Percentiles rank a stretch among this genome's conserved stretches.
These are phyloP conservation scores for Oryzias dopingdopingensis DNA, from an alignment of 2,797 vertebrate genomes.

Conservation along the genomic window DNA sequence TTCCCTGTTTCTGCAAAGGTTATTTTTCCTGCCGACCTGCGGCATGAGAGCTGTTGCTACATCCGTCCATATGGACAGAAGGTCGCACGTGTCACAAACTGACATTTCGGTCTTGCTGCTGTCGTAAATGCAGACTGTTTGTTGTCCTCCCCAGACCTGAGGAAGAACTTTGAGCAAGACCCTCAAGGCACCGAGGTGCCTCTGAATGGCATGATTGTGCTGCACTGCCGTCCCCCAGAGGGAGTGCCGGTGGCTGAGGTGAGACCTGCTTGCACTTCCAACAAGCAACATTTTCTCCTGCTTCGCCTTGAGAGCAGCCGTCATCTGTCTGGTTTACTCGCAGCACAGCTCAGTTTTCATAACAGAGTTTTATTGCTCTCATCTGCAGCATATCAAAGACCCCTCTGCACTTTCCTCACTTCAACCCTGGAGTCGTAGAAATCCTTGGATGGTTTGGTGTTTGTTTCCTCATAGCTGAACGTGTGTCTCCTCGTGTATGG, in stretches of 20 bases:
- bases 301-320: slow-evolving; percentile 42
- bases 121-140: slow-evolving; percentile 43
- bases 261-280: slow-evolving; percentile 64
- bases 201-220: slow-evolving; percentile 94
- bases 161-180: slow-evolving; percentile 99
- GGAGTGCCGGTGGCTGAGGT: slow-evolving; percentile 95
- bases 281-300: slow-evolving; percentile 38
- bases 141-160: slow-evolving; percentile 78
- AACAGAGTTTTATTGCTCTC: slow-evolving; percentile 21
- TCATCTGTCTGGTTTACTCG: slow-evolving; percentile 31
- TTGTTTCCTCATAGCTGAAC: slow-evolving; percentile 31
- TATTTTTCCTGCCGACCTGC: slow-evolving; percentile 5
- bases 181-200: slow-evolving; percentile 95
- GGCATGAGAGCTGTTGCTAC: not conserved
- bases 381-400: slow-evolving; percentile 20
- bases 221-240: slow-evolving; percentile 97
- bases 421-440: slow-evolving; percentile 10
- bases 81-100: slow-evolving; percentile 24
- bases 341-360: slow-evolving; percentile 21
- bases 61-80: slow-evolving; percentile 7
- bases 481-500: slow-evolving; percentile 14
- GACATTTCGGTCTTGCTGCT: slow-evolving; percentile 13
- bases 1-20: slow-evolving; percentile 32
- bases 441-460: too few species aligned
- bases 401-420: slow-evolving; percentile 1